Conservation (phyloP, 2,797 vertebrate species). For the Lindbergichthys nudifrons region DNA sequence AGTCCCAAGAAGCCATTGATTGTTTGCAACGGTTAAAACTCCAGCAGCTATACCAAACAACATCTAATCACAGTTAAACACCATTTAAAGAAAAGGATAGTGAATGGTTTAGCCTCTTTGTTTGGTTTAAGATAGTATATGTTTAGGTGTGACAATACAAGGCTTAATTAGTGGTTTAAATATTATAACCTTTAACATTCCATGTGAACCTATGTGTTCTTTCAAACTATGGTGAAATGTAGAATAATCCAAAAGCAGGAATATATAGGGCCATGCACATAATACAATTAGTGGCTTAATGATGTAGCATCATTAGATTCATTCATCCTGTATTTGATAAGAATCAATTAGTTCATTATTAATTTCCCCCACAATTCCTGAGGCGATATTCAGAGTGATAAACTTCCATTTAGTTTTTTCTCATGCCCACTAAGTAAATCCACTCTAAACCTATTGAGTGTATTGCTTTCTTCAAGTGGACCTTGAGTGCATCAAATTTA, state of each 20-base stretch:
- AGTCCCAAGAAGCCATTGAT: constrained; percentile 24
- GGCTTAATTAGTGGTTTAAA: constrained; percentile 15
- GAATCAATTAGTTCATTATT: background rate
- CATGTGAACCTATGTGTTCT: constrained; percentile 6
- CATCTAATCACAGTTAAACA: constrained; percentile 55
- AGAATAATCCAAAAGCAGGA: constrained; percentile 31
- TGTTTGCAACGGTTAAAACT: constrained; percentile 42
- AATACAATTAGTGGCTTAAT: constrained; percentile 20
- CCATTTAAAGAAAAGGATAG: constrained; percentile 44
- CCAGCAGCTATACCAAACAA: constrained; percentile 55
- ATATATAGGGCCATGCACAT: constrained; percentile 26
- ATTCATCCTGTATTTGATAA: background rate
- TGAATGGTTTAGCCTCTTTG: constrained; percentile 22
- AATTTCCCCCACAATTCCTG: background rate
- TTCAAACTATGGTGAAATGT: constrained; percentile 18
- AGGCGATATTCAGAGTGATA: background rate
- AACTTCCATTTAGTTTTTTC: background rate
- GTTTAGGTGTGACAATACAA: constrained; percentile 10
- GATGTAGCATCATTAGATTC: background rate
- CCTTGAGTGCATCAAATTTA: constrained; percentile 9
- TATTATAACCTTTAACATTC: constrained; percentile 8
- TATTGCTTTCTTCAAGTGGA: constrained; percentile 11
- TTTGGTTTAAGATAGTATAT: constrained; percentile 14
- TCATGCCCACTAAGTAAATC: constrained; percentile 10
- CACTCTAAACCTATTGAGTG: background rate